Percentiles rank a stretch among this genome's conserved stretches.
Evolutionary conservation across 2,113 vertebrate species (phyloP).

Genomic region (Camelus dromedarius): DNA sequence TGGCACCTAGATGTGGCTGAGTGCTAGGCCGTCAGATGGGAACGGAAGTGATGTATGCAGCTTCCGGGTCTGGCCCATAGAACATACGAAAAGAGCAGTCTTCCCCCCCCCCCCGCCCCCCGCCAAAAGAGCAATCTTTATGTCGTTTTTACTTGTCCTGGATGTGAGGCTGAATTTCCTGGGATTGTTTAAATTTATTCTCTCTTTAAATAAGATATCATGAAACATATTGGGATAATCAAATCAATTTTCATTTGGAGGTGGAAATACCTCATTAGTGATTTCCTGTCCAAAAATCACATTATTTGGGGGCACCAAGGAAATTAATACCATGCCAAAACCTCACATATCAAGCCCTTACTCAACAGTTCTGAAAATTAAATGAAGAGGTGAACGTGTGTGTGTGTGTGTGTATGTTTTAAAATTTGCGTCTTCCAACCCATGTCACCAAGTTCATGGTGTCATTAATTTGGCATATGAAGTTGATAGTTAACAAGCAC

Average conservation of each 20-base stretch:
- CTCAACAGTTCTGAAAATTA: not conserved
- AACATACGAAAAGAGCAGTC: not conserved
- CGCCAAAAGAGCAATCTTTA: not conserved
- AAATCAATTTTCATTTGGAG: not conserved
- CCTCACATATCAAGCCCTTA: not conserved
- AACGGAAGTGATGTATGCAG: not conserved
- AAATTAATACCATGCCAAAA: conserved; percentile 30
- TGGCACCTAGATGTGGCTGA: not conserved
- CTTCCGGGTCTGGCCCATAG: not conserved
- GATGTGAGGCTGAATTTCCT: not conserved
- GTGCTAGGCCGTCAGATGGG: not conserved
- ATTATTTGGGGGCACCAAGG: not conserved
- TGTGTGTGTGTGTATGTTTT: not conserved
- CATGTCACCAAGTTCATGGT: not conserved
- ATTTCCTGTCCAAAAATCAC: not conserved
- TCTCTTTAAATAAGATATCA: not conserved
- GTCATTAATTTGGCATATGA: not conserved
- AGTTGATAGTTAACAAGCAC: not conserved
- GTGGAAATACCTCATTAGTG: not conserved
- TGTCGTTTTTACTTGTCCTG: not conserved
- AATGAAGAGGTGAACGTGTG: not conserved
- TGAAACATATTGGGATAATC: not conserved
- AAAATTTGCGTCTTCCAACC: not conserved
- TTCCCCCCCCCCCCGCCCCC: not conserved
- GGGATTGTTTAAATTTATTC: not conserved